phyloP scores from a whole-genome alignment of 2,113 vertebrate genomes.

The Lophotis ruficrista region DNA sequence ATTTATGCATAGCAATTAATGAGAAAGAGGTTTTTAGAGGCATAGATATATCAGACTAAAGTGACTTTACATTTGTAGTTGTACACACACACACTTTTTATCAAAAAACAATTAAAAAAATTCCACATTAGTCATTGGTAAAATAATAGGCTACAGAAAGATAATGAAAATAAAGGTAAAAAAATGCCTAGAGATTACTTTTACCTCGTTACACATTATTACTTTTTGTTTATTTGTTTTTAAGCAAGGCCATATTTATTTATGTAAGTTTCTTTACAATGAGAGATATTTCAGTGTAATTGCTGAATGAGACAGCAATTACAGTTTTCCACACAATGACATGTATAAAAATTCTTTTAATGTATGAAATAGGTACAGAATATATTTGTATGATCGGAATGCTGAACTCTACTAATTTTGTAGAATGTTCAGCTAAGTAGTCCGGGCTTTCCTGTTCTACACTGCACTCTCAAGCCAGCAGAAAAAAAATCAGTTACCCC shows the following conservation, averaged over 20 bases:
- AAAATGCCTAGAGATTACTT: not conserved
- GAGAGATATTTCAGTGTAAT: not conserved
- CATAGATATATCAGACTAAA: not conserved
- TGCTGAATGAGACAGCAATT: not conserved
- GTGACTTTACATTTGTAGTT: not conserved
- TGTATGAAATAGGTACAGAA: not conserved
- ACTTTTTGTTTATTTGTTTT: not conserved
- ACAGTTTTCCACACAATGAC: not conserved
- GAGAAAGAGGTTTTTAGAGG: not conserved
- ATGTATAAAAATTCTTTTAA: not conserved
- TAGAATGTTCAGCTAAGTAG: not conserved
- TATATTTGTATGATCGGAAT: not conserved
- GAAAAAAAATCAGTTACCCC: not conserved
- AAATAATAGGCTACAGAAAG: not conserved
- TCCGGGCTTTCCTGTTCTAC: not conserved
- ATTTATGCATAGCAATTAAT: not conserved
- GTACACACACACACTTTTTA: not conserved
- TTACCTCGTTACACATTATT: not conserved
- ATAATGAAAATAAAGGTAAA: not conserved
- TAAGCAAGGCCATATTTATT: not conserved
- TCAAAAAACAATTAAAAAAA: not conserved
- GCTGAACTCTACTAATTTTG: not conserved
- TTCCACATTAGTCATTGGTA: not conserved
- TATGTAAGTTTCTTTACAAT: not conserved
- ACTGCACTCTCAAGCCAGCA: not conserved